A percentile compares a stretch with the other conserved stretches of the same genome.
phyloP scores from a whole-genome alignment of 1,140 invertebrate species.

The Rhynchophorus ferrugineus region DNA sequence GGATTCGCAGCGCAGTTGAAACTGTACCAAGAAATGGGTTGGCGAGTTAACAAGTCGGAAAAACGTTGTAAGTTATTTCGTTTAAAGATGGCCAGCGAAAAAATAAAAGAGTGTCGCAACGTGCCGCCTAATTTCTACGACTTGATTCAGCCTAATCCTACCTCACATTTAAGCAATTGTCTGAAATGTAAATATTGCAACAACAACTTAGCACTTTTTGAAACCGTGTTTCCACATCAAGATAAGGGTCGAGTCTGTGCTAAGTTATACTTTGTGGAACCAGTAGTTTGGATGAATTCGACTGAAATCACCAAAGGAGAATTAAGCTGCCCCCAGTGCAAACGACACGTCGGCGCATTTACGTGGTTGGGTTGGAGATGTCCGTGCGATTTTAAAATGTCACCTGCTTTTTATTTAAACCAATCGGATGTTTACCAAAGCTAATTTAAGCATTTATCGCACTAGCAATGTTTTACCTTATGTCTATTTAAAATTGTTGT shows the following conservation, averaged over 20 bases:
- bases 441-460: neutral
- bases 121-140: neutral
- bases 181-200: neutral
- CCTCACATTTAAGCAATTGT: neutral
- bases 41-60: neutral
- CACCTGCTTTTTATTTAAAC: neutral
- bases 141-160: neutral
- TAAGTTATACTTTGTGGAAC: neutral
- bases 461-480: neutral
- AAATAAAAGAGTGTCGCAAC: neutral
- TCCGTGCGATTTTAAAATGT: neutral
- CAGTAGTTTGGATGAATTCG: neutral
- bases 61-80: neutral
- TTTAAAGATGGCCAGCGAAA: neutral
- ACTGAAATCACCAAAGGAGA: neutral
- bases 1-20: neutral
- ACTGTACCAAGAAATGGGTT: neutral
- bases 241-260: neutral
- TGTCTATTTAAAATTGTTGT: conserved; percentile 1
- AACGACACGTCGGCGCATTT: neutral
- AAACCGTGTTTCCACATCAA: neutral
- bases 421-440: neutral
- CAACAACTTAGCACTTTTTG: neutral
- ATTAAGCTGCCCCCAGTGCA: neutral
- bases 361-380: neutral